Percentiles rank a stretch among this genome's conserved stretches.
phyloP scores from a whole-genome alignment of 2,888 invertebrate species.

The Macaria notata region DNA sequence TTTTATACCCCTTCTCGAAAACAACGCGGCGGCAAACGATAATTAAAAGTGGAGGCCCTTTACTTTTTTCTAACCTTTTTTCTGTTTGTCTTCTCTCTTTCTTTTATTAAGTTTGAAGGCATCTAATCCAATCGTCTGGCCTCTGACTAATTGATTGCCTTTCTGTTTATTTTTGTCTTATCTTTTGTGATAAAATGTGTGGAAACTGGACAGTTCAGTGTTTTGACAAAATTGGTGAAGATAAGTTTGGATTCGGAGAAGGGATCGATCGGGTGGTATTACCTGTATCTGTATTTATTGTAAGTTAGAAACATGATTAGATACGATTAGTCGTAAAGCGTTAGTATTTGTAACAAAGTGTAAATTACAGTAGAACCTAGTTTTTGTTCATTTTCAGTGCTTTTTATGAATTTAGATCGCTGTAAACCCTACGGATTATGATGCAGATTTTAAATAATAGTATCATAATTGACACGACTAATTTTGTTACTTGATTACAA shows the following conservation, averaged over 20 bases:
- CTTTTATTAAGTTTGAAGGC: conserved; percentile 35
- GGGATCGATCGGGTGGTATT: too few relatives aligned
- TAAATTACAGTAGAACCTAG: too few relatives aligned
- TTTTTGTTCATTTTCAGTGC: too few relatives aligned
- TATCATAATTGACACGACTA: too few relatives aligned
- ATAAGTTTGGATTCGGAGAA: conserved; percentile 5
- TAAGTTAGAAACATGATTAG: too few relatives aligned
- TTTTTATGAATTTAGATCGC: too few relatives aligned
- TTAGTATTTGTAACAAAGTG: too few relatives aligned
- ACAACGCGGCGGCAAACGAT: conserved; percentile 70
- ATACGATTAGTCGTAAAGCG: too few relatives aligned
- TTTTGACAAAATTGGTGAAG: conserved; percentile 18
- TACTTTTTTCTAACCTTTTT: conserved; percentile 43
- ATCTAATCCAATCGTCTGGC: conserved; percentile 57
- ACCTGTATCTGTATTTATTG: too few relatives aligned
- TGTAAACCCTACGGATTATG: too few relatives aligned
- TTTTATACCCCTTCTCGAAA: conserved; percentile 49
- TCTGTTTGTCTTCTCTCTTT: conserved; percentile 10
- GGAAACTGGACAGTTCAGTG: conserved; percentile 15
- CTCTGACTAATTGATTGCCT: conserved; percentile 71
- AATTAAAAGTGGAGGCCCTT: conserved; percentile 69
- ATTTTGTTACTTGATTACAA: too few relatives aligned
- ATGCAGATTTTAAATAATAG: too few relatives aligned
- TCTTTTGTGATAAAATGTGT: conserved; percentile 29
- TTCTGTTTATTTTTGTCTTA: conserved; percentile 54